Evolutionary conservation across 1,140 invertebrate genomes (phyloP), one percentile per base, ranked within the genome.

Genomic region (Drosophila albomicans): DNA sequence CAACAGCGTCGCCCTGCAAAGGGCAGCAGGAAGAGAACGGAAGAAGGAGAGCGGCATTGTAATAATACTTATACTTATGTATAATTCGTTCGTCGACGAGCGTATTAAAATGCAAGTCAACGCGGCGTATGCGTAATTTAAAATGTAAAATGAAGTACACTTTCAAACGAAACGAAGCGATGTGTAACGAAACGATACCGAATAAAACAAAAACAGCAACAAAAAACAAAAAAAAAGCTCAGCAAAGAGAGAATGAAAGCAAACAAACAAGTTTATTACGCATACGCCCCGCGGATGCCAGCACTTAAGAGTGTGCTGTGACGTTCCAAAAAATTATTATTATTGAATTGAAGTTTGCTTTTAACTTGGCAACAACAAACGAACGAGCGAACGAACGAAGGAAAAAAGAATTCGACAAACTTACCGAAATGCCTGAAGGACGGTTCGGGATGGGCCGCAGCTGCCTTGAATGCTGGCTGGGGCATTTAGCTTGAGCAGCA

Each of bases 401-500:
- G 38, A 13, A 43, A 8, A 28, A n/a, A 15, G 49, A 25, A 1
- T 4, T 1, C 5, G 43, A 6, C 8, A 15, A 80, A 91, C 90
- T 93, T 94, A 96, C 95, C 95, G 95, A 91, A 98, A 96, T 66
- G 96, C 96, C 92, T 97, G 96, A 15, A 96, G 92, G 35, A 96
- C 95, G 0, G 95, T 95, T 20, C 95, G 94, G 1, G 95, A 96
- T 51, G 95, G 95, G 77, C 94, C 95, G 38, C 94, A 93, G 67
- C 90, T 91, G 58, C 92, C 92, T 79, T 91, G 93, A 15, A 93
- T 93, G 94, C 94, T 93, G 92, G 93, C 95, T 91, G 92, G 95
- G 79, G 95, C 95, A 82, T 96, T 94, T 58, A 99, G 93, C 93
- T 99, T 99, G 5, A 96, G 96, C 35, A 98, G 95, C n/a, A 99